Conservation (phyloP, 1,140 invertebrate genomes). For the Paracyclopina nana region DNA sequence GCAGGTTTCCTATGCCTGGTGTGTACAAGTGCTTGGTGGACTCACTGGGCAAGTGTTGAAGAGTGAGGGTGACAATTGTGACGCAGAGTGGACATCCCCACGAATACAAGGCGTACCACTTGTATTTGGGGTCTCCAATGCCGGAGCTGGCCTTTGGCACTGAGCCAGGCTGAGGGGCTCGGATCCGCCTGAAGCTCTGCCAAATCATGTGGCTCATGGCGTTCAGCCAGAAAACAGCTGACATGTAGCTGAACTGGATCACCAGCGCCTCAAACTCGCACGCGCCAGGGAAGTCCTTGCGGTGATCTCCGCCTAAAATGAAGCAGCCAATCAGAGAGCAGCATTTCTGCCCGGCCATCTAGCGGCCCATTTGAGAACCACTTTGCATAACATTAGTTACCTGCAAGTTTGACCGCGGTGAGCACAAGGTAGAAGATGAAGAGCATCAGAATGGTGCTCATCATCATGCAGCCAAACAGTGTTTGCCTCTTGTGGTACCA, state of each 20-base stretch:
- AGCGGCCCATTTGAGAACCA: too few species aligned
- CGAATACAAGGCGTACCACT: slow-evolving; percentile 1
- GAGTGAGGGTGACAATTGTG: slow-evolving; percentile 4
- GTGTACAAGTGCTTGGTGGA: neutral
- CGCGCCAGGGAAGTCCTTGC: neutral
- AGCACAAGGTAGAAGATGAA: slow-evolving; percentile 13
- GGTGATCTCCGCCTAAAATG: too few species aligned
- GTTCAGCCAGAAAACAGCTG: slow-evolving; percentile 10
- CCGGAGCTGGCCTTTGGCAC: neutral
- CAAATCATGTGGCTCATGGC: slow-evolving; percentile 6
- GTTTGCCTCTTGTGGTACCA: neutral
- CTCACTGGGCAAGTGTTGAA: neutral
- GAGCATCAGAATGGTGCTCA: neutral
- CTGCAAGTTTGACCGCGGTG: neutral
- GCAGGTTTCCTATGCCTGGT: neutral
- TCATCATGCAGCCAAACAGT: slow-evolving; percentile 5
- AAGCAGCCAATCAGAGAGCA: too few species aligned
- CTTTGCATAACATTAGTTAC: too few species aligned
- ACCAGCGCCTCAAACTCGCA: neutral
- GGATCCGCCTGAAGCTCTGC: neutral
- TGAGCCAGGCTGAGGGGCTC: neutral
- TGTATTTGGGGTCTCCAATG: neutral
- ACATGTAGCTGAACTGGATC: slow-evolving; percentile 1
- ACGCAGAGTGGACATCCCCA: slow-evolving; percentile 1
- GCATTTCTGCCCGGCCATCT: too few species aligned